Evolutionary conservation across 2,113 vertebrate species (phyloP).

Genomic region (Hassar affinis): DNA sequence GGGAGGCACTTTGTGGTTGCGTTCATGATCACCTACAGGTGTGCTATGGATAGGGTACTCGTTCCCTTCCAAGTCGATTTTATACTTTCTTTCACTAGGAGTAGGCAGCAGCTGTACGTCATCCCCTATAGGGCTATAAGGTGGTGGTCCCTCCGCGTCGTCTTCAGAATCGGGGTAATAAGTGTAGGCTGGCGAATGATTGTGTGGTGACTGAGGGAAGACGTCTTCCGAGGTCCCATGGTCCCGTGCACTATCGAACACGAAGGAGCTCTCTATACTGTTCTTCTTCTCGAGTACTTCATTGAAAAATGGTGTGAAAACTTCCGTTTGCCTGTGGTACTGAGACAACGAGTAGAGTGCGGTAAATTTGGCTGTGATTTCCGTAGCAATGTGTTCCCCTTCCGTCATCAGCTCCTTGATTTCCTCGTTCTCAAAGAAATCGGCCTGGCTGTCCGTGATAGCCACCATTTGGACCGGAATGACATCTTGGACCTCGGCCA

Average conservation of each 20-base stretch:
- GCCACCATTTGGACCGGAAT: conserved; percentile 98
- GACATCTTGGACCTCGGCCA: conserved; percentile 94
- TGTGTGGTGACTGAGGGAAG: conserved; percentile 88
- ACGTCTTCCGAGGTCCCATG: conserved; percentile 83
- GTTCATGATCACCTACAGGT: conserved; percentile 90
- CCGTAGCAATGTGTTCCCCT: conserved; percentile 97
- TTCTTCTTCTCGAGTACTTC: conserved; percentile 94
- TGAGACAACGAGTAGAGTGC: conserved; percentile 95
- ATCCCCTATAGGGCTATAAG: conserved; percentile 97
- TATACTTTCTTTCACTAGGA: conserved; percentile 88
- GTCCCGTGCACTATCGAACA: conserved; percentile 87
- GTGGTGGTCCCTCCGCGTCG: conserved; percentile 94
- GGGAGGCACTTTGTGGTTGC: conserved; percentile 99
- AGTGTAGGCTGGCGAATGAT: conserved; percentile 85
- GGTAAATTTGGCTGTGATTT: conserved; percentile 96
- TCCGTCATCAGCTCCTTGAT: conserved; percentile 99
- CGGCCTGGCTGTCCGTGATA: conserved; percentile 96
- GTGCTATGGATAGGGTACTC: conserved; percentile 94
- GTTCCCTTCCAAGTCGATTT: conserved; percentile 94
- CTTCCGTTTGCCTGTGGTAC: conserved; percentile 94
- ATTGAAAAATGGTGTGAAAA: conserved; percentile 96
- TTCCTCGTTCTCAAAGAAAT: conserved; percentile 96
- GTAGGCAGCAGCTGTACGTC: conserved; percentile 94
- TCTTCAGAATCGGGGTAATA: conserved; percentile 95
- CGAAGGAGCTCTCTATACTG: conserved; percentile 90